Percentiles rank a stretch among this genome's conserved stretches.
These are phyloP conservation scores for Serinus canaria DNA, from an alignment of 2,113 vertebrate genomes.

Conservation along the genomic window DNA sequence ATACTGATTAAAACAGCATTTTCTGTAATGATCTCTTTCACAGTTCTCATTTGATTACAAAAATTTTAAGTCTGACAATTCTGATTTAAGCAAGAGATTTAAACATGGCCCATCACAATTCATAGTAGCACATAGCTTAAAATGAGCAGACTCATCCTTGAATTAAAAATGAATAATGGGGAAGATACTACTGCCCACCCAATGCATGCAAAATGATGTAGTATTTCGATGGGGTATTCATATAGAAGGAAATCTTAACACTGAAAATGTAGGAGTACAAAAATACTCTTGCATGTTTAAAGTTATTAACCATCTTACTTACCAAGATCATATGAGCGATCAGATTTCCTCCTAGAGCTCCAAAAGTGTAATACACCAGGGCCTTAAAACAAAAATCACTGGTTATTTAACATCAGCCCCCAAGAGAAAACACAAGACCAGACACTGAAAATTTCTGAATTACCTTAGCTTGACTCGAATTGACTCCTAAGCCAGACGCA, in stretches of 20 bases:
- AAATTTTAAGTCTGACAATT: neutral
- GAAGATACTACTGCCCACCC: neutral
- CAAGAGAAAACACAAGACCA: neutral
- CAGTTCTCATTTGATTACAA: neutral
- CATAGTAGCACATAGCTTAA: neutral
- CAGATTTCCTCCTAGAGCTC: constrained; percentile 94
- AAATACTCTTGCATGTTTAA: neutral
- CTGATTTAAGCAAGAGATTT: neutral
- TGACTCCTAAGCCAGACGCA: constrained; percentile 93
- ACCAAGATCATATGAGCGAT: constrained; percentile 97
- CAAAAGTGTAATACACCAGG: constrained; percentile 96
- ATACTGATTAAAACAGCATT: neutral
- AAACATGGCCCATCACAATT: neutral
- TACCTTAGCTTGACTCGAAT: constrained; percentile 99
- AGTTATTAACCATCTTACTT: constrained; percentile 58
- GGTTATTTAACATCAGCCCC: neutral
- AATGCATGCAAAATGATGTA: neutral
- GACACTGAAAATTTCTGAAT: neutral
- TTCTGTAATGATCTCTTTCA: neutral
- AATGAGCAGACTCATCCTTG: neutral
- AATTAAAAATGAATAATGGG: neutral
- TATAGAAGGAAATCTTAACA: neutral
- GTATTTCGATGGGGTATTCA: neutral
- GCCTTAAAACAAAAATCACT: constrained; percentile 75
- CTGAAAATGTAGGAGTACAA: neutral